phyloP scores from a whole-genome alignment of 2,797 vertebrate genomes.

The Cuculus canorus region DNA sequence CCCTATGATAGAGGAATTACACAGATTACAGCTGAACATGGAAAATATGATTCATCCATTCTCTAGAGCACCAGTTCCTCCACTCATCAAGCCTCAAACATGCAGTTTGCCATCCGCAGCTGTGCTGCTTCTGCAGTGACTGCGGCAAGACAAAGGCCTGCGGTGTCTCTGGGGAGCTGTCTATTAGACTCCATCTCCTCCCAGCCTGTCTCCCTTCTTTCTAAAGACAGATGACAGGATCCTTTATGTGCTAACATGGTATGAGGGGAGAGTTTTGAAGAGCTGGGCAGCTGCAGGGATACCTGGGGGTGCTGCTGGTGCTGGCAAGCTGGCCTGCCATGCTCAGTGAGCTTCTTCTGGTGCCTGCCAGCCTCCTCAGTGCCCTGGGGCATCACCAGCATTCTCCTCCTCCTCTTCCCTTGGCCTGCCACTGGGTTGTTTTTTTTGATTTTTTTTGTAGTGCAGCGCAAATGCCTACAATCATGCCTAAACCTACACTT shows the following conservation, averaged over 20 bases:
- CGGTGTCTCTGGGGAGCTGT: neutral
- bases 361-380: fast-evolving
- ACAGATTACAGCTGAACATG: neutral
- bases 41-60: constrained; percentile 13
- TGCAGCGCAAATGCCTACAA: fast-evolving
- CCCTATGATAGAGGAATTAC: neutral
- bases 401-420: neutral
- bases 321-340: fast-evolving
- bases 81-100: neutral
- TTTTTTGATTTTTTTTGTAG: neutral
- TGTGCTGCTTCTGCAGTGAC: neutral
- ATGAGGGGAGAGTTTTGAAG: fast-evolving
- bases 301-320: fast-evolving
- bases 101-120: fast-evolving
- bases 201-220: neutral
- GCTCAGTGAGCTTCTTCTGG: neutral
- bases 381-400: fast-evolving
- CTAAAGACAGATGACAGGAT: neutral
- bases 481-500: neutral
- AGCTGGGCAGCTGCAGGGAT: neutral
- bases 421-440: neutral
- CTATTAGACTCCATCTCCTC: neutral
- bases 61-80: neutral
- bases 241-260: neutral
- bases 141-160: neutral